Conservation (phyloP, 2,113 vertebrate genomes). For the Aphyosemion australe region DNA sequence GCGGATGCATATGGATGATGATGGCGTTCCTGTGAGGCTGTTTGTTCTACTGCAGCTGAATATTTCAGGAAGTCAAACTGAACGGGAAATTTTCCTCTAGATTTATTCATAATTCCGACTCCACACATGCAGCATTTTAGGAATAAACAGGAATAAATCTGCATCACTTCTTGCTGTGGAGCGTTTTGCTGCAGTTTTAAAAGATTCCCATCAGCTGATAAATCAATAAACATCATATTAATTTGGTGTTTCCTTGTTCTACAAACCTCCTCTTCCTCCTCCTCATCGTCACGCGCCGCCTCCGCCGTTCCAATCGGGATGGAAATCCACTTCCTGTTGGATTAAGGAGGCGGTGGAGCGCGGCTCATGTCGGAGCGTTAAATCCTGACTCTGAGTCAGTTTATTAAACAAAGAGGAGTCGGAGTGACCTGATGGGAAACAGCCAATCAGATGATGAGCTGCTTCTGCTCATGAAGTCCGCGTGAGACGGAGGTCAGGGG, state of each 20-base stretch:
- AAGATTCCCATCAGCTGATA: neutral
- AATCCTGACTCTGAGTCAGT: slow-evolving; percentile 31
- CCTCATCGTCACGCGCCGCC: neutral
- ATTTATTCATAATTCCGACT: slow-evolving; percentile 4
- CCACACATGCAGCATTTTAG: neutral
- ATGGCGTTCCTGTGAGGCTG: neutral
- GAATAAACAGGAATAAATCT: slow-evolving; percentile 7
- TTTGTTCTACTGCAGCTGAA: neutral
- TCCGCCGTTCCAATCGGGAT: slow-evolving; percentile 6
- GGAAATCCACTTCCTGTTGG: slow-evolving; percentile 45
- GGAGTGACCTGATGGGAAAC: slow-evolving; percentile 14
- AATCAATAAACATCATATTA: neutral
- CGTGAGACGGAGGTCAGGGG: slow-evolving; percentile 10
- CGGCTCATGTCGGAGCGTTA: slow-evolving; percentile 14
- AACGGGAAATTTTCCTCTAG: neutral
- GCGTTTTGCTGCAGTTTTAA: neutral
- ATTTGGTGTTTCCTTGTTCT: neutral
- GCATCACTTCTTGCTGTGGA: neutral
- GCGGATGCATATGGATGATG: neutral
- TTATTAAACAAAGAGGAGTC: slow-evolving; percentile 25
- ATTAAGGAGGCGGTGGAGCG: slow-evolving; percentile 14
- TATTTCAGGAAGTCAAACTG: neutral
- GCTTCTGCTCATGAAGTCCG: neutral
- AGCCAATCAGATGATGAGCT: slow-evolving; percentile 23
- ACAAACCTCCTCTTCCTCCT: neutral